A percentile compares a stretch with the other conserved stretches of the same genome.
Evolutionary conservation across 2,888 invertebrate species (phyloP).

Genomic region (Amitus sp.): DNA sequence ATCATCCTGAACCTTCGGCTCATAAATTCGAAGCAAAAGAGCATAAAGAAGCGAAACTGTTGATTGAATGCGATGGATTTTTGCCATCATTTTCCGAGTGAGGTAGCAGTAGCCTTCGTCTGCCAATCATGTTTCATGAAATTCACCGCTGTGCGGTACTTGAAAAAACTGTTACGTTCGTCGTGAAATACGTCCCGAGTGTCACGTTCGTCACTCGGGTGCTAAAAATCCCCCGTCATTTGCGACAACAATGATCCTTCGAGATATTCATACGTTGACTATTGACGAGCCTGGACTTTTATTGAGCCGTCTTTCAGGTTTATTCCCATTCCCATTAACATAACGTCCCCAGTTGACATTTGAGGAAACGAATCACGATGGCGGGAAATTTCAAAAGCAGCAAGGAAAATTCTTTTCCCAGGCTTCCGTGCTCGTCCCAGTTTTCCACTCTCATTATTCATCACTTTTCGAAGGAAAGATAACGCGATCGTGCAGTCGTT

Average conservation of each 20-base stretch:
- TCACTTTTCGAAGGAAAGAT: not conserved
- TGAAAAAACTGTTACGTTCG: not conserved
- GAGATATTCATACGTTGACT: not conserved
- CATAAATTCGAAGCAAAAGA: too few species aligned
- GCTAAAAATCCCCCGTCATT: not conserved
- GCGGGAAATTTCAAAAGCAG: too few species aligned
- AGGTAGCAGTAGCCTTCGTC: too few species aligned
- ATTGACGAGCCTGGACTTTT: not conserved
- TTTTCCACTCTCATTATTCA: not conserved
- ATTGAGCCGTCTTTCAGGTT: not conserved
- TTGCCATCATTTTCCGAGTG: too few species aligned
- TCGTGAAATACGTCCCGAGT: not conserved
- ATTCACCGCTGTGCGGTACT: not conserved
- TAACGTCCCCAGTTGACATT: too few species aligned
- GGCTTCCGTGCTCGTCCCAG: not conserved
- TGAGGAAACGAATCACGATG: too few species aligned
- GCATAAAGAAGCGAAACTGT: too few species aligned
- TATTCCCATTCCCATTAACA: too few species aligned
- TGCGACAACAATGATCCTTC: not conserved
- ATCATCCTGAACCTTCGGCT: too few species aligned
- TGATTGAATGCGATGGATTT: too few species aligned
- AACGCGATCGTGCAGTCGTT: slow-evolving; percentile 9
- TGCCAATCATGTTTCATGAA: not conserved
- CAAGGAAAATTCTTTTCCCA: too few species aligned
- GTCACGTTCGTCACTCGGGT: not conserved